Percentiles rank a stretch among this genome's conserved stretches.
phyloP scores from a whole-genome alignment of 2,113 vertebrate species.

The Nycticorax nycticorax region DNA sequence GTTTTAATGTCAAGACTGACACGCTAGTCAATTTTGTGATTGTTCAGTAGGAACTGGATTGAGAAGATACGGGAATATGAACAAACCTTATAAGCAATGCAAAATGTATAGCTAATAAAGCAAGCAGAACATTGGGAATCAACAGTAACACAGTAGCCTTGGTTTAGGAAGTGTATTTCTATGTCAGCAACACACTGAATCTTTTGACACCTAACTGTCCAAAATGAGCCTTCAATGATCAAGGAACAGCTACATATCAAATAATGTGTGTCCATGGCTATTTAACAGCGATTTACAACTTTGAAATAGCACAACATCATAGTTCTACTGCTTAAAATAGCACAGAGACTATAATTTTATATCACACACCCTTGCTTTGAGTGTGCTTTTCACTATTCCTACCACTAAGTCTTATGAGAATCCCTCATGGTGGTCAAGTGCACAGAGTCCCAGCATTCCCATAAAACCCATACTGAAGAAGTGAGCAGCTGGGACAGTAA shows the following conservation, averaged over 20 bases:
- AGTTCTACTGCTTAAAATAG: neutral
- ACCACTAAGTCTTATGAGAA: neutral
- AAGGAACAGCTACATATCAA: neutral
- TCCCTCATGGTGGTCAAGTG: rapidly evolving
- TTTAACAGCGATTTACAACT: neutral
- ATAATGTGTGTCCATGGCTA: neutral
- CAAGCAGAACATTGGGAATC: neutral
- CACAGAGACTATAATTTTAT: neutral
- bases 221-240: neutral
- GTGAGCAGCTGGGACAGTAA: neutral
- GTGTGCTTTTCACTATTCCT: neutral
- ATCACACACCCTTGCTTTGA: neutral
- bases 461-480: neutral
- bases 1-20: neutral
- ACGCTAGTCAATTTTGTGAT: neutral
- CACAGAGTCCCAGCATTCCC: neutral
- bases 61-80: neutral
- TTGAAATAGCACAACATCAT: neutral
- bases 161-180: neutral
- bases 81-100: neutral
- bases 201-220: neutral
- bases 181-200: neutral
- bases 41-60: neutral
- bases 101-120: neutral
- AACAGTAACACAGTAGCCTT: neutral